Conservation (phyloP, 2,888 invertebrate genomes). For the Pterobdella sp. region DNA sequence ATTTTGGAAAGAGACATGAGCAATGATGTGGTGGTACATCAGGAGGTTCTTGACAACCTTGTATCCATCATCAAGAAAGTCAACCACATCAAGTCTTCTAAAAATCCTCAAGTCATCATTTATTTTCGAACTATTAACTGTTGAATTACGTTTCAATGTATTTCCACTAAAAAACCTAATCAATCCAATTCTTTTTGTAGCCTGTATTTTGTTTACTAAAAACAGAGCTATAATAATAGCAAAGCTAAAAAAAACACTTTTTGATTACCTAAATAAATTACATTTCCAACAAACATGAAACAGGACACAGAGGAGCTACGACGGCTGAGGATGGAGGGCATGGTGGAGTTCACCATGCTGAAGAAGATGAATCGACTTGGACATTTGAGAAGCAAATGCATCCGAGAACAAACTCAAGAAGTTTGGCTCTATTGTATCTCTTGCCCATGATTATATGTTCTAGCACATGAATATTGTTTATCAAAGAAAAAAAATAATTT, state of each 20-base stretch:
- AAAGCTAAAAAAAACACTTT: too few species aligned
- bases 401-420: constrained; percentile 70
- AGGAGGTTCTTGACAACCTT: constrained; percentile 65
- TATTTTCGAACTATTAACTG: background rate
- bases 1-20: constrained; percentile 62
- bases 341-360: constrained; percentile 69
- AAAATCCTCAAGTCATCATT: constrained; percentile 6
- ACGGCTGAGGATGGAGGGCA: constrained; percentile 65
- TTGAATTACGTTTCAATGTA: background rate
- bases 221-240: too few species aligned
- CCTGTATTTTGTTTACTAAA: too few species aligned
- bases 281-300: too few species aligned
- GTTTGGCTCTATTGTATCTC: constrained; percentile 38
- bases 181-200: background rate
- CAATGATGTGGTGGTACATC: constrained; percentile 63
- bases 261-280: too few species aligned
- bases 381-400: constrained; percentile 74
- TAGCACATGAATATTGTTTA: too few species aligned
- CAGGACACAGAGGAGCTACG: constrained; percentile 55
- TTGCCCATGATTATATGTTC: too few species aligned
- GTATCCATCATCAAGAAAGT: constrained; percentile 64
- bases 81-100: constrained; percentile 40
- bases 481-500: too few species aligned
- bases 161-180: background rate
- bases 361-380: constrained; percentile 83